Base-by-base conservation (phyloP, 2,113 vertebrate genomes). In the Tonatia bakeri region DNA sequence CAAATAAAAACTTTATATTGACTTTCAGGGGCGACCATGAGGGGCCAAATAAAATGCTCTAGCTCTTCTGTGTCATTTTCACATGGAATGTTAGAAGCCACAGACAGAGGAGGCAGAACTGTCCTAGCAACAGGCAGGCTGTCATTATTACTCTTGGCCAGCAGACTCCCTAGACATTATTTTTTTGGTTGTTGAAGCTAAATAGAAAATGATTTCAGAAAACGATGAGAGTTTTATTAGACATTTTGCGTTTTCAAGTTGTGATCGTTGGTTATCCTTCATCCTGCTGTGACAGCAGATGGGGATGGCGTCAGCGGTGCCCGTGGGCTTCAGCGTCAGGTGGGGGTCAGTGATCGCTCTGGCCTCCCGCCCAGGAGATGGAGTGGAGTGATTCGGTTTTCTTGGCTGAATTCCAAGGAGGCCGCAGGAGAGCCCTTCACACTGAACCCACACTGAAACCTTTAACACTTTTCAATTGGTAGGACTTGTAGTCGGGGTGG, bases 321-420 rank as follows among this genome's bases (percentile, higher is more conserved):
- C 92, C 92, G 47, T 73, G 56, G 94, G 69, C 85, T 85, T 95
- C 91, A 77, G 85, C 24, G 1, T 65, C 81, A 91, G 93, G 56
- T 76, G 45, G 84, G 92, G 95, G 94, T 96, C 94, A 85, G 54
- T 56, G 93, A 88, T 36, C 22, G 11, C 87, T 77, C 54, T 94
- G 97, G 96, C 93, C 47, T 64, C 73, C 94, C 73, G 82, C 96
- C 94, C 93, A 89, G 95, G 72, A 95, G 38, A 77, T 94, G 77
- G 54, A 91, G 91, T 69, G 76, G 85, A 73, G 82, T 97, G 96
- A 97, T 56, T 97, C 94, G 85, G 31, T 45, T 43, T 72, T 96
- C 72, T 54, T 91, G 96, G 67, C 38, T 90, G 47, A 88, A 90
- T 59, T 96, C 91, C 97, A 97, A 40, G 75, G 76, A 89, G 65